Evolutionary conservation across 2,888 invertebrate species (phyloP).

Genomic region (Pyrochroa serraticornis): DNA sequence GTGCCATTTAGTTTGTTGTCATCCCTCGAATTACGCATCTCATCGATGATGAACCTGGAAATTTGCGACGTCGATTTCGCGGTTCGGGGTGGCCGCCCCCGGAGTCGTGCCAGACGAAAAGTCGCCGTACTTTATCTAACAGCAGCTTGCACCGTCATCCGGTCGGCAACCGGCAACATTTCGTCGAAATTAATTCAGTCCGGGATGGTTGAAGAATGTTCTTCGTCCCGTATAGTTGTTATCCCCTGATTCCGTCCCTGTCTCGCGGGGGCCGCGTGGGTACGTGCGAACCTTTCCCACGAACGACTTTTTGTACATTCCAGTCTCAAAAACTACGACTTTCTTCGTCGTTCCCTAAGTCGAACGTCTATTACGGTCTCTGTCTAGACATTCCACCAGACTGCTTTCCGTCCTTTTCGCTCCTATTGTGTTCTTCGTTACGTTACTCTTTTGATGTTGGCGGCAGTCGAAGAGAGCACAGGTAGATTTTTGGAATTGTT

Average conservation of each 20-base stretch:
- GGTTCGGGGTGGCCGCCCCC: too few relatives aligned
- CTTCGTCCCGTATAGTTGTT: conserved; percentile 23
- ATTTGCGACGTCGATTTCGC: too few relatives aligned
- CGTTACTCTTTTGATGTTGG: conserved; percentile 35
- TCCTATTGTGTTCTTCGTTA: conserved; percentile 22
- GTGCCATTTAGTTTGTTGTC: too few relatives aligned
- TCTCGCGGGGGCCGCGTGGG: conserved; percentile 30
- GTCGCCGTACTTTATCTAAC: conserved; percentile 34
- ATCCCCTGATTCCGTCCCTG: conserved; percentile 31
- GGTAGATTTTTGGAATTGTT: conserved; percentile 43
- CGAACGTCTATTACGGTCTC: conserved; percentile 39
- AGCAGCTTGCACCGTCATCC: conserved; percentile 4
- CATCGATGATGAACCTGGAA: too few relatives aligned
- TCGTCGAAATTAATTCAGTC: conserved; percentile 47
- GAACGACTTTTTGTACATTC: conserved; percentile 57
- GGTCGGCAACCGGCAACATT: conserved; percentile 29
- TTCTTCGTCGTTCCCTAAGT: conserved; percentile 41
- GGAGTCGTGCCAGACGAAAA: conserved; percentile 36
- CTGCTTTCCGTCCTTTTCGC: conserved; percentile 33
- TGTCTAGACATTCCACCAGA: conserved; percentile 54
- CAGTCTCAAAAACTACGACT: conserved; percentile 49
- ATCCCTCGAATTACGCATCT: too few relatives aligned
- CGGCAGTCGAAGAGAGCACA: conserved; percentile 30
- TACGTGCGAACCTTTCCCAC: conserved; percentile 56
- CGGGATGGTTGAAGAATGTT: conserved; percentile 42